These are phyloP conservation scores for Brachylomia viminalis DNA, from an alignment of 2,888 invertebrate species.

Conservation along the genomic window DNA sequence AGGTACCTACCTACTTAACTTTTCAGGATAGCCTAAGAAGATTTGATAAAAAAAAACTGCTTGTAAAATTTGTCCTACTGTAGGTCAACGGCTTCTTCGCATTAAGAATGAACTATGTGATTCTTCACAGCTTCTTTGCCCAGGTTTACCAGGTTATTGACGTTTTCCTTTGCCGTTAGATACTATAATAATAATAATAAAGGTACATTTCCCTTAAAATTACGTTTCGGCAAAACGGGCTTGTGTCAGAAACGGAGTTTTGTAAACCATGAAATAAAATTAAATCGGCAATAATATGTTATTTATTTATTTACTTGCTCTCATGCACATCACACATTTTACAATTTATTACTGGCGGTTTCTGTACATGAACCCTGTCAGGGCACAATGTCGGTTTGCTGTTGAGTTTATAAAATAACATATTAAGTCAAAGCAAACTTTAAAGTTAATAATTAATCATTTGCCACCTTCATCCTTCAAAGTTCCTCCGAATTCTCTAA, in stretches of 20 bases:
- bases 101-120: background rate
- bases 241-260: background rate
- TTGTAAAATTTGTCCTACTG: background rate
- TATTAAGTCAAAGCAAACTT: too few relatives aligned
- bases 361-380: too few relatives aligned
- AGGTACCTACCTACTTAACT: background rate
- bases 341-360: too few relatives aligned
- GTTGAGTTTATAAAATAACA: too few relatives aligned
- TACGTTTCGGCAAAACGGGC: too few relatives aligned
- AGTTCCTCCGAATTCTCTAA: background rate
- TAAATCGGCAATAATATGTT: background rate
- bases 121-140: background rate
- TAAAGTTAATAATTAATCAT: background rate
- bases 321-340: too few relatives aligned
- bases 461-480: background rate
- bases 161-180: background rate
- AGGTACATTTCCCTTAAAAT: background rate
- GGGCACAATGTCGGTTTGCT: too few relatives aligned
- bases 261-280: background rate
- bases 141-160: background rate
- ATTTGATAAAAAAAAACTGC: too few relatives aligned
- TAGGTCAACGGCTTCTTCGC: background rate
- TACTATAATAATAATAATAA: background rate
- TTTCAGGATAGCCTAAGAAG: background rate
- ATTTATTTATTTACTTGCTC: too few relatives aligned